These are phyloP conservation scores for Acanthurus tractus DNA, from an alignment of 2,797 vertebrate genomes.

Conservation along the genomic window DNA sequence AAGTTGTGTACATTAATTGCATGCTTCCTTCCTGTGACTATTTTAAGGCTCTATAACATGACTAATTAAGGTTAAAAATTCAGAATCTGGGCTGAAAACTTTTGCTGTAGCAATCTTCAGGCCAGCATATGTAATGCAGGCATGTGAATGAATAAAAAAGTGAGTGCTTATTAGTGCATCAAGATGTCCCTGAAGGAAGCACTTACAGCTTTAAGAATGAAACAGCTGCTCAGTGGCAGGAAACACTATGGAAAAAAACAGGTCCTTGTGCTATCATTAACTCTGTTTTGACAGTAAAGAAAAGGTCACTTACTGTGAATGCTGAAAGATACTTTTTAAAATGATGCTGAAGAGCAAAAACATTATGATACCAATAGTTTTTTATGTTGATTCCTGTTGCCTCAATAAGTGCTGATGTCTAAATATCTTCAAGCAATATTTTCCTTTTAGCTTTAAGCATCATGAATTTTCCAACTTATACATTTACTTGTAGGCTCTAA, in stretches of 20 bases:
- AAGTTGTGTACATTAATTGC: too few species aligned
- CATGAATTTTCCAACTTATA: not conserved
- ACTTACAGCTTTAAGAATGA: conserved; percentile 34
- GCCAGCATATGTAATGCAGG: not conserved
- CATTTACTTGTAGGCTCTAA: not conserved
- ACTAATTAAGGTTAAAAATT: not conserved
- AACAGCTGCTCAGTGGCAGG: conserved; percentile 13
- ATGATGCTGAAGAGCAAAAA: not conserved
- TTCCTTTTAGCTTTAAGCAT: not conserved
- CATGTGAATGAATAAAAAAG: conserved; percentile 25
- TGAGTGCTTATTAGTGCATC: conserved; percentile 14
- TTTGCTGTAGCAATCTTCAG: not conserved
- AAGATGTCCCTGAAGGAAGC: conserved; percentile 21
- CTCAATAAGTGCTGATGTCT: not conserved
- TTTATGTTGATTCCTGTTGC: conserved; percentile 13
- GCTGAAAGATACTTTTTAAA: not conserved
- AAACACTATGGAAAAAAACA: not conserved
- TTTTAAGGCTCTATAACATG: not conserved
- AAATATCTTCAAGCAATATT: not conserved
- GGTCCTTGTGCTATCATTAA: not conserved
- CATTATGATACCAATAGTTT: too few species aligned
- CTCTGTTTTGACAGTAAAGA: not conserved
- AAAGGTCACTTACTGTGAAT: not conserved
- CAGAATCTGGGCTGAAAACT: not conserved
- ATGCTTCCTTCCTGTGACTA: not conserved